A percentile compares a stretch with the other conserved stretches of the same genome.
Conservation (phyloP, 2,888 invertebrate species). For the Metallyticus violacea region DNA sequence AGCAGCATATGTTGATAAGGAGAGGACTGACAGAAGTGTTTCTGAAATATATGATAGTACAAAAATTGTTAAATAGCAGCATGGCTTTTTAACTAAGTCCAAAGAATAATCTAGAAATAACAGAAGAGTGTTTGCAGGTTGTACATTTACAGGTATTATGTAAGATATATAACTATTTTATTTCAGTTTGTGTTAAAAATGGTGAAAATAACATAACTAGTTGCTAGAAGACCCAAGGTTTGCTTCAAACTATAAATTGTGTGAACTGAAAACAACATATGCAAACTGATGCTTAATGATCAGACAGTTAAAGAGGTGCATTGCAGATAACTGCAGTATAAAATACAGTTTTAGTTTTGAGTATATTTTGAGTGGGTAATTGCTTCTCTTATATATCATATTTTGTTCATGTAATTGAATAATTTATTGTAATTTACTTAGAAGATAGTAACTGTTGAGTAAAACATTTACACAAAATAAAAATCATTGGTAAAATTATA, state of each 20-base stretch:
- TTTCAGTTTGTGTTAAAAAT: too few relatives aligned
- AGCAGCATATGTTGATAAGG: neutral
- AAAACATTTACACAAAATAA: too few relatives aligned
- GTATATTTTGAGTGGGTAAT: neutral
- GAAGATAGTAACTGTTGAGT: too few relatives aligned
- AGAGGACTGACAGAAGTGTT: neutral
- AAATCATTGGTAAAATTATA: too few relatives aligned
- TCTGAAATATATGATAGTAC: neutral
- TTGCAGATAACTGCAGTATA: neutral
- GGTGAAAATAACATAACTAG: too few relatives aligned
- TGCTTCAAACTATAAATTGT: neutral
- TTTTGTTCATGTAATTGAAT: neutral
- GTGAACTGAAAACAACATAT: neutral
- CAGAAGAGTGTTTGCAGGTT: neutral
- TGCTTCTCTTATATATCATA: neutral
- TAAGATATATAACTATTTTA: too few relatives aligned
- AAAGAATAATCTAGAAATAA: neutral
- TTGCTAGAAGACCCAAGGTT: neutral
- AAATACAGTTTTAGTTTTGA: neutral
- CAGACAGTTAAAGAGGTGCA: neutral
- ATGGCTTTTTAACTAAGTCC: neutral
- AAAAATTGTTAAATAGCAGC: neutral
- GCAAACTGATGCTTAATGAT: neutral
- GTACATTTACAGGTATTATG: neutral
- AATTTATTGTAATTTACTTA: too few relatives aligned